Base-by-base conservation (phyloP, 37 sponge, comb jelly and placozoan genomes). In the Crambe crambe region DNA sequence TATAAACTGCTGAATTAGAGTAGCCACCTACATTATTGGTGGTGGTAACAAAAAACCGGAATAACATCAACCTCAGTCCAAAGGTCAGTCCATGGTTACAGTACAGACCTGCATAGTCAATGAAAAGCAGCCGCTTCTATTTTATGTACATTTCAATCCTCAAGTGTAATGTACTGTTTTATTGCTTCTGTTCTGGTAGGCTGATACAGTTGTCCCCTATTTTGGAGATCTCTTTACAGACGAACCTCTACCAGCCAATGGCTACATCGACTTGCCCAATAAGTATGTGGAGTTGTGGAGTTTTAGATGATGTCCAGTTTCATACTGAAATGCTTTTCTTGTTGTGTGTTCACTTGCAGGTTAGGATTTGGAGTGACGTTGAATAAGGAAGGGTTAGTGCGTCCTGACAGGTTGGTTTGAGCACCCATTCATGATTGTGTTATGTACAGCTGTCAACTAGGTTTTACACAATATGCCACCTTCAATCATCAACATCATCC, bases 341-440 rank as follows among this genome's bases (percentile, higher is more conserved):
- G 51, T 6, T 47, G 51, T 12, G 18, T 25, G 3, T 42, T 84
- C 37, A 22, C n/a, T 26, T 78, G 51, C 30, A 94, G 82, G 73
- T 81, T 89, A 66, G 95, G 95, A 23, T 94, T 94, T 87, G 95
- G 95, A 30, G 91, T 94, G 32, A 94, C 95, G 3, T 83, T 94
- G 40, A 77, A 81, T 58, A 83, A 38, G 34, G 70, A 66, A 10
- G 84, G 86, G 1, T 71, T 94, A 39, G 35, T 75, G 25, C 64
- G 95, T 22, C 95, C 95, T 30, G 51, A 15, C 12, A 12, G 51
- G 12, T 6, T 47, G 12, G 51, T 15, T 47, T 47, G 6, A 47
- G 10, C 51, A 47, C 12, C 6, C 51, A 47, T 12, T 47, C 51
- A n/a, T n/a, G n/a, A n/a, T n/a, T n/a, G n/a, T n/a, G n/a, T n/a